Conservation (phyloP, 2,888 invertebrate species). For the Odontomyia ornata region DNA sequence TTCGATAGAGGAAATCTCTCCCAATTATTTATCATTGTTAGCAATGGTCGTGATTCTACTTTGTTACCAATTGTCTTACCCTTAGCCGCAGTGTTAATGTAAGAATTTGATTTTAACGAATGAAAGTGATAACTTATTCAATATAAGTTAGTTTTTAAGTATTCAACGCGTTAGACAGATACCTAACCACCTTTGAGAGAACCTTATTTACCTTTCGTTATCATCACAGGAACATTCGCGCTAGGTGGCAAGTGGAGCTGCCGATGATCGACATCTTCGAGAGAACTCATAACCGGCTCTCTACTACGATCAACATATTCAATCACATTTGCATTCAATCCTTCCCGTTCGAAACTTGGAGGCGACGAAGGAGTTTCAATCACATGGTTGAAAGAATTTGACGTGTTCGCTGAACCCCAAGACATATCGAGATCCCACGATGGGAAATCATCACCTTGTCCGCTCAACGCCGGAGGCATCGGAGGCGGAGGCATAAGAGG, state of each 20-base stretch:
- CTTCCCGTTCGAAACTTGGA: constrained; percentile 72
- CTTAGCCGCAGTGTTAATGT: too few species aligned
- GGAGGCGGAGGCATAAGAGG: constrained; percentile 62
- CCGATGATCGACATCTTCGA: constrained; percentile 70
- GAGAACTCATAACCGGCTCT: constrained; percentile 61
- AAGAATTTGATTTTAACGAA: too few species aligned
- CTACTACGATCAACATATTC: constrained; percentile 69
- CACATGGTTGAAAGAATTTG: constrained; percentile 60
- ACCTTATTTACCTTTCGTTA: constrained; percentile 46
- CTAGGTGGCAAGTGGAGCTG: constrained; percentile 65
- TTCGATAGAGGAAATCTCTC: too few species aligned
- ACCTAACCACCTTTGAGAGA: neutral
- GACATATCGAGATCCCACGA: constrained; percentile 66
- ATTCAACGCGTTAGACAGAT: too few species aligned
- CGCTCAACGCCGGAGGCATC: constrained; percentile 59
- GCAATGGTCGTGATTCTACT: too few species aligned
- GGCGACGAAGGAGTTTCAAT: constrained; percentile 74
- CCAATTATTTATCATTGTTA: too few species aligned
- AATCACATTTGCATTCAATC: constrained; percentile 66
- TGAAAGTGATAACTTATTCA: too few species aligned
- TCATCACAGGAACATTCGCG: constrained; percentile 59
- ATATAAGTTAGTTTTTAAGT: too few species aligned
- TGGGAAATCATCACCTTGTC: constrained; percentile 60
- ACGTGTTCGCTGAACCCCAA: constrained; percentile 60
- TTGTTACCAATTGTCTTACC: too few species aligned